phyloP scores from a whole-genome alignment of 2,888 invertebrate species.

The Deilephila elpenor region DNA sequence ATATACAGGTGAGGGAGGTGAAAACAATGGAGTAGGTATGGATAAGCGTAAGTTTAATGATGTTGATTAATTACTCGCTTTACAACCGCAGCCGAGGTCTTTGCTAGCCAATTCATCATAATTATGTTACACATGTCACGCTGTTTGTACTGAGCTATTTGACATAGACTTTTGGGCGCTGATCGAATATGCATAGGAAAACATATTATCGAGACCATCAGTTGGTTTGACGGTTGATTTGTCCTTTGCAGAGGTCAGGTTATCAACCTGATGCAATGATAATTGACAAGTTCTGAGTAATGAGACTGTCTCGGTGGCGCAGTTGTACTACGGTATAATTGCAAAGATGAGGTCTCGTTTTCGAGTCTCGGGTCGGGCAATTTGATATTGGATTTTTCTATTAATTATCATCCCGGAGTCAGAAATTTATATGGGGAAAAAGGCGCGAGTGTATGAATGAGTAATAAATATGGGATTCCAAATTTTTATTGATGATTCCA shows the following conservation, averaged over 20 bases:
- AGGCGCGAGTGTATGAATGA: no score
- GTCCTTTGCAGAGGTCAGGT: neutral
- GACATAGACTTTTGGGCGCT: constrained; percentile 13
- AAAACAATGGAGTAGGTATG: neutral
- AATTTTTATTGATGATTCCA: no score
- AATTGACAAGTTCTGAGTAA: no score
- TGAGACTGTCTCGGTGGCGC: no score
- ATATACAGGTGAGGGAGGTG: neutral
- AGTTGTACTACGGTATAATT: no score
- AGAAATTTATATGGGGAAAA: no score
- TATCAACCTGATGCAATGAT: no score
- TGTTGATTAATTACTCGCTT: constrained; percentile 54
- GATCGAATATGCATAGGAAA: constrained; percentile 6
- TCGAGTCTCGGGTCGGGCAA: no score
- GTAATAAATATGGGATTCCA: no score
- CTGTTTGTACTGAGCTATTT: constrained; percentile 13
- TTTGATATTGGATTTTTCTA: no score
- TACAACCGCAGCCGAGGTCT: constrained; percentile 35
- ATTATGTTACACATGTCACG: constrained; percentile 39
- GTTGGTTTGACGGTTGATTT: constrained; percentile 9
- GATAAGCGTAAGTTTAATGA: constrained; percentile 47
- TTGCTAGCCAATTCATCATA: constrained; percentile 47
- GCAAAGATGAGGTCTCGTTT: no score
- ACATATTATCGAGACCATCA: neutral
- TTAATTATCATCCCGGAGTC: no score